A percentile compares a stretch with the other conserved stretches of the same genome.
Evolutionary conservation across 2,113 vertebrate genomes (phyloP).

Genomic region (Gracilinanus agilis): DNA sequence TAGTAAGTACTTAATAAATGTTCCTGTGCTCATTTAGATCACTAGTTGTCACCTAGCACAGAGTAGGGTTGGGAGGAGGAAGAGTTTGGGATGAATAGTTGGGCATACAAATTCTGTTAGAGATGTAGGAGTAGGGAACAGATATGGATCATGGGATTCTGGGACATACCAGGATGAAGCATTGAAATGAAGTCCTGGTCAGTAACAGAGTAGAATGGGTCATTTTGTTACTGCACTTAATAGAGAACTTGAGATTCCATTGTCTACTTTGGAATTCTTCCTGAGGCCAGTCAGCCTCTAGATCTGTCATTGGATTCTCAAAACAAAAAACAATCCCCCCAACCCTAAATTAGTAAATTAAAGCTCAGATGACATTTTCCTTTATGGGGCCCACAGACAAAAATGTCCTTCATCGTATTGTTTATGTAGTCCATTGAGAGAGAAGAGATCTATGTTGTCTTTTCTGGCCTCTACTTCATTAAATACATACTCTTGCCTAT

Average conservation of each 20-base stretch:
- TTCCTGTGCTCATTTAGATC: not conserved
- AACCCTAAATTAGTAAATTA: not conserved
- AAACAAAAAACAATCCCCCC: not conserved
- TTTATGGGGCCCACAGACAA: not conserved
- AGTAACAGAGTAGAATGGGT: not conserved
- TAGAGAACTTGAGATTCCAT: not conserved
- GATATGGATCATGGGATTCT: not conserved
- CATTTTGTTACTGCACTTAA: not conserved
- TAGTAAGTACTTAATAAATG: not conserved
- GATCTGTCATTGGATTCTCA: not conserved
- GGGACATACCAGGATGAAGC: not conserved
- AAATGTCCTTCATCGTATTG: not conserved
- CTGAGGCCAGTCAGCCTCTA: not conserved
- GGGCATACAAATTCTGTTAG: not conserved
- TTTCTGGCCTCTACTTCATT: not conserved
- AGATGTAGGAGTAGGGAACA: not conserved
- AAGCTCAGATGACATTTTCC: not conserved
- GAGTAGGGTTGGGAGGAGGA: not conserved
- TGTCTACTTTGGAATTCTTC: not conserved
- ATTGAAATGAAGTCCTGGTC: not conserved
- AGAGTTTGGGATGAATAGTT: not conserved
- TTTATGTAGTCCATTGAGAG: not conserved
- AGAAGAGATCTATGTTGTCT: not conserved
- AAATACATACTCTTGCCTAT: not conserved
- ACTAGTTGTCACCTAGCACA: not conserved